Percentiles rank a stretch among this genome's conserved stretches.
Conservation (phyloP, 1,140 invertebrate genomes). For the Leptestheria dahalacensis region DNA sequence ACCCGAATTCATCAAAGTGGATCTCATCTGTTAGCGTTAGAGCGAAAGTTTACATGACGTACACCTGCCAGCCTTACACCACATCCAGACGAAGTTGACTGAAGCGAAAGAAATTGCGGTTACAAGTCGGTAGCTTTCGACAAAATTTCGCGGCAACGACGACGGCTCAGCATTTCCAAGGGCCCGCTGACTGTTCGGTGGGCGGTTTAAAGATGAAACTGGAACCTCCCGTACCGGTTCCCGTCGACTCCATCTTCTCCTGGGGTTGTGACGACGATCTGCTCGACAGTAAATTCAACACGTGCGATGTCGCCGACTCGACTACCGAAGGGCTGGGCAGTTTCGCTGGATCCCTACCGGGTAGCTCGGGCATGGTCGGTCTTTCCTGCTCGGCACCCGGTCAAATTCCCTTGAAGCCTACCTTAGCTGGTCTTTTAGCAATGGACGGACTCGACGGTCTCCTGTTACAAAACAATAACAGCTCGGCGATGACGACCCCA, state of each 20-base stretch:
- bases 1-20: not conserved
- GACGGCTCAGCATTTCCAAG: not conserved
- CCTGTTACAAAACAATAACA: constrained; percentile 29
- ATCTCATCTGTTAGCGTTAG: not conserved
- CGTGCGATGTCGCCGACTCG: constrained; percentile 11
- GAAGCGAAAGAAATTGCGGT: too few relatives aligned
- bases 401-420: too few relatives aligned
- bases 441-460: constrained; percentile 48
- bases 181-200: not conserved
- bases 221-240: constrained; percentile 11
- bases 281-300: constrained; percentile 5
- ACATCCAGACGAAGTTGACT: too few relatives aligned
- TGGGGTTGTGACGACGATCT: constrained; percentile 13
- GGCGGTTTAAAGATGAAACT: constrained; percentile 5
- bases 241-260: constrained; percentile 14
- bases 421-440: constrained; percentile 14
- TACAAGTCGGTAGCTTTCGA: too few relatives aligned
- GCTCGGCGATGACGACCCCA: constrained; percentile 16
- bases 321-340: not conserved
- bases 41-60: not conserved
- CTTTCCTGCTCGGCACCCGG: not conserved
- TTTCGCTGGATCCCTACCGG: not conserved
- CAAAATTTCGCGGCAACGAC: too few relatives aligned
- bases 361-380: not conserved
- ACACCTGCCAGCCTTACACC: not conserved